Conservation (phyloP, 2,888 invertebrate genomes). For the Epsilonema sp. region DNA sequence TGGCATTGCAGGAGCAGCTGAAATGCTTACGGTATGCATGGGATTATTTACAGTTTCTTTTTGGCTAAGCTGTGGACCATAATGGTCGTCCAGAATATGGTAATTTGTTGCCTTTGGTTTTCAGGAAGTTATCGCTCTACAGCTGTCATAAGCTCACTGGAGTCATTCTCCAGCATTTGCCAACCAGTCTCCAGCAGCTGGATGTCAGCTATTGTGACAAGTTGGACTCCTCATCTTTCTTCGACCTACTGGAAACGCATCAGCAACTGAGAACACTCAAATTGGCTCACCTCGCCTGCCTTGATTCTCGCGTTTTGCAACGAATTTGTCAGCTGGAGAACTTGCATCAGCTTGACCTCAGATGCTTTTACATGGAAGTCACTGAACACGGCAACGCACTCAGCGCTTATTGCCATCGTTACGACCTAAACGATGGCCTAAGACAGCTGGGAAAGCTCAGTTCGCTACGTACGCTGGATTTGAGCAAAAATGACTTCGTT, state of each 20-base stretch:
- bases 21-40: too few relatives aligned
- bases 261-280: background rate
- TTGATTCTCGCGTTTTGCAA: background rate
- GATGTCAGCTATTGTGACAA: background rate
- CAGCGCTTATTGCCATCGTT: background rate
- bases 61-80: too few relatives aligned
- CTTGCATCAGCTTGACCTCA: too few relatives aligned
- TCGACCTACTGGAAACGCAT: background rate
- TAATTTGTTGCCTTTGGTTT: too few relatives aligned
- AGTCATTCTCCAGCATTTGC: background rate
- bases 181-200: background rate
- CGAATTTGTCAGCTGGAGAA: background rate
- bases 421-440: background rate
- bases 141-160: slow-evolving; percentile 1
- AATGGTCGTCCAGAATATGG: too few relatives aligned
- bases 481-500: slow-evolving; percentile 1
- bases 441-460: background rate
- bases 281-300: background rate
- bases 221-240: background rate
- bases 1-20: too few relatives aligned
- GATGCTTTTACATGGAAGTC: too few relatives aligned
- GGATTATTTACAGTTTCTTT: too few relatives aligned
- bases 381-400: too few relatives aligned
- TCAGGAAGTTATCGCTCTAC: background rate
- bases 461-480: background rate